Evolutionary conservation across 2,797 vertebrate species (phyloP).

Genomic region (Limosa lapponica): DNA sequence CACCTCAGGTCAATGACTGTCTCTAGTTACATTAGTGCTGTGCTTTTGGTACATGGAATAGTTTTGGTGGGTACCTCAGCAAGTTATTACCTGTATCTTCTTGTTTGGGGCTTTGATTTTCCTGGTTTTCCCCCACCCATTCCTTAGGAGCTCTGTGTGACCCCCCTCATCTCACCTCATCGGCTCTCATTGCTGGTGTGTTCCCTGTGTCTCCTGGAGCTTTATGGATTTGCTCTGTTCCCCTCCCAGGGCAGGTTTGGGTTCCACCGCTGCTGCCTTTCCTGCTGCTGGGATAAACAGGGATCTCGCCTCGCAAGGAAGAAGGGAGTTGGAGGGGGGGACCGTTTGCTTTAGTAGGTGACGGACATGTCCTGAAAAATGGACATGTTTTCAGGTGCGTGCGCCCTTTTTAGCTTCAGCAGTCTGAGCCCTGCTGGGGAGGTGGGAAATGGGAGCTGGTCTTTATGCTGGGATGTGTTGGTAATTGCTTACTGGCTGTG

Average conservation of each 20-base stretch:
- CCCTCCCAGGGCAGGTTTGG: background rate
- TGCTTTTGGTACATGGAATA: background rate
- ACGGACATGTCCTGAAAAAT: background rate
- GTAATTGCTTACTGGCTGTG: background rate
- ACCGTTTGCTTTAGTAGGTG: background rate
- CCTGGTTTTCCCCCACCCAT: background rate
- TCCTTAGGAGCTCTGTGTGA: background rate
- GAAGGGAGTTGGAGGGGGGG: background rate
- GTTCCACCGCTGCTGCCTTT: background rate
- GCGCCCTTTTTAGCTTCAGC: background rate
- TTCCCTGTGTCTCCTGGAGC: background rate
- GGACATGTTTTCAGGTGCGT: background rate
- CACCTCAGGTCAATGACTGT: background rate
- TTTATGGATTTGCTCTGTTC: background rate
- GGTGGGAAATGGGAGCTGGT: background rate
- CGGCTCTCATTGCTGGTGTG: background rate
- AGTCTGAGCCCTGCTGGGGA: rapidly evolving
- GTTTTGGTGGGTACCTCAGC: background rate
- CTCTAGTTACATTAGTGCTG: background rate
- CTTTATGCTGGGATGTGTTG: background rate
- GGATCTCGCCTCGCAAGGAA: background rate
- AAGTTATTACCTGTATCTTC: background rate
- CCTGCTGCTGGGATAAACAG: background rate
- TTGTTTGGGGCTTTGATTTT: background rate
- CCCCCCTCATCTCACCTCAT: background rate